Evolutionary conservation across 2,797 vertebrate species (phyloP).

Genomic region (Pipistrellus nathusii): DNA sequence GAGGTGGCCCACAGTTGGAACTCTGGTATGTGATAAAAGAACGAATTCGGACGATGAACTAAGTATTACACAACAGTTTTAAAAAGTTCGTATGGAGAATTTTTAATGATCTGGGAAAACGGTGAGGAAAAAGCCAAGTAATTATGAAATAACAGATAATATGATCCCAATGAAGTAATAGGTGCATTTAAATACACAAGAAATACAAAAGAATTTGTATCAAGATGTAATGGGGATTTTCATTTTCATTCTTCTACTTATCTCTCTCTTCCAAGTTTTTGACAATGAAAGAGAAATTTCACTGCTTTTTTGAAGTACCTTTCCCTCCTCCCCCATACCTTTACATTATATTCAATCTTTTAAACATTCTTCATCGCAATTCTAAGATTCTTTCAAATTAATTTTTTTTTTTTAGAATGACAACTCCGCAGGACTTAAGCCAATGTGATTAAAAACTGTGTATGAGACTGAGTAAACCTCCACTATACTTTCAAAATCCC

Average conservation of each 20-base stretch:
- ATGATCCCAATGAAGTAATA: background rate
- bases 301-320: background rate
- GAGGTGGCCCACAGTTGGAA: background rate
- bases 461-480: background rate
- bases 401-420: background rate
- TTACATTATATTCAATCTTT: background rate
- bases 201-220: background rate
- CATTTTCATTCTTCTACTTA: background rate
- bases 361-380: background rate
- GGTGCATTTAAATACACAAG: background rate
- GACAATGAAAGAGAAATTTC: background rate
- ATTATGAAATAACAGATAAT: background rate
- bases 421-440: background rate
- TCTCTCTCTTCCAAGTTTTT: conserved; percentile 10
- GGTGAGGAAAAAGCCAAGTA: background rate
- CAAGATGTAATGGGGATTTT: background rate
- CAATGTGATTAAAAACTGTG: background rate
- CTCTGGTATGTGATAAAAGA: background rate
- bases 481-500: background rate
- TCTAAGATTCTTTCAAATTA: background rate
- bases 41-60: background rate
- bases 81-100: background rate
- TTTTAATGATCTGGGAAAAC: conserved; percentile 40
- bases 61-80: background rate
- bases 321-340: no score